A percentile compares a stretch with the other conserved stretches of the same genome.
Conservation (phyloP, 1,140 invertebrate genomes). For the Drosophila takahashii region DNA sequence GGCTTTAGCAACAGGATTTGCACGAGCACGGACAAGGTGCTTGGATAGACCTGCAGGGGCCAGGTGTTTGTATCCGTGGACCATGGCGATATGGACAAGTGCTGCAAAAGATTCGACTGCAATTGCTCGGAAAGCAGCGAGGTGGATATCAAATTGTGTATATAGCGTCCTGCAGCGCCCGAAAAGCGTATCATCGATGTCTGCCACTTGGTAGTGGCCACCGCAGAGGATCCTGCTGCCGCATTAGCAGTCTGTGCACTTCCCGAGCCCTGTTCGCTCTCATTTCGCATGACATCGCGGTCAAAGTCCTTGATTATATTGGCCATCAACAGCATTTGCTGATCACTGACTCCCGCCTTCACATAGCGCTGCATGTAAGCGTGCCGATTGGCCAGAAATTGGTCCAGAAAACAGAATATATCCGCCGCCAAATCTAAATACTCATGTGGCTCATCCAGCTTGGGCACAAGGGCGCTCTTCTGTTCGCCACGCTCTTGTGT, state of each 20-base stretch:
- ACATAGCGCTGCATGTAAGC: conserved; percentile 87
- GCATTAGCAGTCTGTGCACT: conserved; percentile 9
- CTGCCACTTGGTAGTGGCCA: conserved; percentile 72
- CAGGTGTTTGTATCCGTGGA: conserved; percentile 88
- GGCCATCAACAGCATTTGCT: conserved; percentile 92
- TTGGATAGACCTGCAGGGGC: conserved; percentile 93
- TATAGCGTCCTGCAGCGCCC: conserved; percentile 80
- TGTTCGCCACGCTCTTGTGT: conserved; percentile 85
- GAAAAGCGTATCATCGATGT: conserved; percentile 82
- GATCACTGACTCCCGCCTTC: conserved; percentile 88
- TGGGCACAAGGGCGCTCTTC: conserved; percentile 89
- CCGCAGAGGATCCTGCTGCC: conserved; percentile 5
- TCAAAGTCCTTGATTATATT: conserved; percentile 94
- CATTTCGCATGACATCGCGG: conserved; percentile 86
- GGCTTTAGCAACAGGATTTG: conserved; percentile 92
- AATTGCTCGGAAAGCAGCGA: conserved; percentile 89
- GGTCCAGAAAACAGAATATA: conserved; percentile 82
- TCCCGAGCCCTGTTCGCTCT: conserved; percentile 41
- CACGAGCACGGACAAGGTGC: conserved; percentile 91
- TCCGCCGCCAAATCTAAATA: conserved; percentile 80
- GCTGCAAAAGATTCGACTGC: conserved; percentile 90
- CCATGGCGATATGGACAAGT: conserved; percentile 92
- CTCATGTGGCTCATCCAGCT: conserved; percentile 94
- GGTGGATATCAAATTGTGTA: conserved; percentile 90
- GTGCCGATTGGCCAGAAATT: conserved; percentile 81